Base-by-base conservation (phyloP, 2,888 invertebrate species). In the Strigamia maritima region DNA sequence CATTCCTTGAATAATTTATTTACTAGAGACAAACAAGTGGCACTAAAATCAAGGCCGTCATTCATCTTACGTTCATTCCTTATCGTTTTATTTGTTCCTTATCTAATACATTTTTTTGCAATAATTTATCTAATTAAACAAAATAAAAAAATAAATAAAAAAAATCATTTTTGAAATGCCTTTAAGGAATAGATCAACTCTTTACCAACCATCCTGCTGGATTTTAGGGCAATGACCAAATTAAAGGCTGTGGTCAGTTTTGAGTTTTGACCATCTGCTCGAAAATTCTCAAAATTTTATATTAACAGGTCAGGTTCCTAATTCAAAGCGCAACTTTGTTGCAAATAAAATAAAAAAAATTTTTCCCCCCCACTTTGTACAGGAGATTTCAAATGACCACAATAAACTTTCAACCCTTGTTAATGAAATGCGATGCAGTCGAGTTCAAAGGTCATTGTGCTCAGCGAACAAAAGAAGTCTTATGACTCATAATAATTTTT, bases 1-100 rank as follows among this genome's bases (percentile, higher is more conserved):
- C 60, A 60, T 60, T 60, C 60, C 60, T 60, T 60, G 60, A 60
- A 60, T 60, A 60, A 60, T 60, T 60, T 60, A 60, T 60, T 60
- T 60, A 22, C 24, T 22, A 19, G 60, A 60, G 60, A 60, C 60
- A 60, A 60, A 60, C 60, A 60, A 60, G 60, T 60, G 60, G 22
- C 60, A 24, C 60, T 60, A 19, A 60, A 19, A 60, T 12, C 60
- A 60, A 60, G 60, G 60, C 22, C 60, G 22, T 24, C 22, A 60
- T 60, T 60, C 60, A 60, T 60, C 60, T 60, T 60, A 60, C 22
- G 60, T 60, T 60, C 19, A 60, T 60, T 60, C 22, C 60, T 60
- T 60, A 60, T 60, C 60, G 22, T 60, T 60, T 60, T 7, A 22
- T 10, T 60, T 19, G 19, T 8, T 12, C 14, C 7, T 22, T 12